Evolutionary conservation across 1,140 invertebrate species (phyloP).

Genomic region (Vanessa atalanta): DNA sequence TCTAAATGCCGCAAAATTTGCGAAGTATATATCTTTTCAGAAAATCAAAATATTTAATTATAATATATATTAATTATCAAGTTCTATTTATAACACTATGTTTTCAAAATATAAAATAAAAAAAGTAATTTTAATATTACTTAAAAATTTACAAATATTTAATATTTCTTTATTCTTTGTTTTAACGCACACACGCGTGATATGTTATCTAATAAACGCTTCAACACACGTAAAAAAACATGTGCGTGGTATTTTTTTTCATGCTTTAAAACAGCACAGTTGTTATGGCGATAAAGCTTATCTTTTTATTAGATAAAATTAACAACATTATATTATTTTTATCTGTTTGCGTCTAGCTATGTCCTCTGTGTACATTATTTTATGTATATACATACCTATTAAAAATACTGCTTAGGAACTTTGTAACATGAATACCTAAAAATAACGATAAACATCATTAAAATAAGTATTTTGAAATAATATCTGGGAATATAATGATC

Average conservation of each 20-base stretch:
- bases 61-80: no score
- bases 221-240: conserved; percentile 26
- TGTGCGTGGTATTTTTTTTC: conserved; percentile 42
- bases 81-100: no score
- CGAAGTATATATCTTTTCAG: no score
- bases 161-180: conserved; percentile 32
- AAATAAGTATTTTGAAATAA: no score
- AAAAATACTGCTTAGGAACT: neutral
- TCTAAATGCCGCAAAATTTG: no score
- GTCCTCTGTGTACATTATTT: neutral
- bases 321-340: neutral
- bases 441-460: no score
- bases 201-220: conserved; percentile 28
- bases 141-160: neutral
- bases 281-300: conserved; percentile 42
- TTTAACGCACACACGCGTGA: conserved; percentile 3
- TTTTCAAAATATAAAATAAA: neutral
- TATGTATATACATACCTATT: neutral
- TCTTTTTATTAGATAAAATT: conserved; percentile 22
- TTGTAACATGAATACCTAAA: no score
- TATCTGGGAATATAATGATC: neutral
- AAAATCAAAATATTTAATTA: no score
- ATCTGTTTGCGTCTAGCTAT: conserved; percentile 9
- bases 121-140: neutral
- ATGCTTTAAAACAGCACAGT: conserved; percentile 28